A percentile compares a stretch with the other conserved stretches of the same genome.
These are phyloP conservation scores for Mimumesa dahlbomi DNA, from an alignment of 2,888 invertebrate genomes.

Conservation along the genomic window DNA sequence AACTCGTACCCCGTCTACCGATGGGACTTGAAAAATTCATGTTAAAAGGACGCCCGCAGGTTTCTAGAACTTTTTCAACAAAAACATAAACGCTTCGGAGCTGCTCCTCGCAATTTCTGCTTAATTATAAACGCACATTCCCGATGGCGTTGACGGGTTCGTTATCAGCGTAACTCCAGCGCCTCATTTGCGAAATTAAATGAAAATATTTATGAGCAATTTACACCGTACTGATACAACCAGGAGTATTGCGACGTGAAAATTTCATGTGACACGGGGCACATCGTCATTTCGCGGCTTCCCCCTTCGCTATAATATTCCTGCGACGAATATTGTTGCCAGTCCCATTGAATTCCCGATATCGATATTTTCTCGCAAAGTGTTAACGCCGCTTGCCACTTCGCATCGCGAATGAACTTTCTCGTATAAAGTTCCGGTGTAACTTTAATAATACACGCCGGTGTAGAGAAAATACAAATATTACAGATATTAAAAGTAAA, in stretches of 20 bases:
- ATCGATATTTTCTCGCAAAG: no score
- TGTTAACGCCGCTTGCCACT: no score
- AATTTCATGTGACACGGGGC: slow-evolving; percentile 46
- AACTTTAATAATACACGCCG: no score
- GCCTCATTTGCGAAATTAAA: slow-evolving; percentile 61
- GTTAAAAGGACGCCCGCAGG: no score
- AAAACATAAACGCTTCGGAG: background rate
- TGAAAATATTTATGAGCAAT: slow-evolving; percentile 64
- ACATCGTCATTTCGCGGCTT: slow-evolving; percentile 3
- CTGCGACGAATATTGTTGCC: slow-evolving; percentile 8
- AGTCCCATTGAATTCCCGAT: slow-evolving; percentile 4
- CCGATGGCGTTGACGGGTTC: background rate
- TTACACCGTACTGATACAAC: slow-evolving; percentile 30
- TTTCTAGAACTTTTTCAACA: background rate
- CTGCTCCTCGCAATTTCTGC: background rate
- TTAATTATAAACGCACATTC: background rate
- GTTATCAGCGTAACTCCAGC: slow-evolving; percentile 46
- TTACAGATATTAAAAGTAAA: no score
- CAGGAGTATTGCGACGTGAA: slow-evolving; percentile 45
- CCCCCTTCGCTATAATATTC: background rate
- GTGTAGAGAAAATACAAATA: no score
- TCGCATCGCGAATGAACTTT: no score
- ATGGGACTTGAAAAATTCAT: no score
- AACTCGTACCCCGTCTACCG: no score
- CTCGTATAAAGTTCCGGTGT: no score